Conservation (phyloP, 1,140 invertebrate species). For the Eulimnadia texana region DNA sequence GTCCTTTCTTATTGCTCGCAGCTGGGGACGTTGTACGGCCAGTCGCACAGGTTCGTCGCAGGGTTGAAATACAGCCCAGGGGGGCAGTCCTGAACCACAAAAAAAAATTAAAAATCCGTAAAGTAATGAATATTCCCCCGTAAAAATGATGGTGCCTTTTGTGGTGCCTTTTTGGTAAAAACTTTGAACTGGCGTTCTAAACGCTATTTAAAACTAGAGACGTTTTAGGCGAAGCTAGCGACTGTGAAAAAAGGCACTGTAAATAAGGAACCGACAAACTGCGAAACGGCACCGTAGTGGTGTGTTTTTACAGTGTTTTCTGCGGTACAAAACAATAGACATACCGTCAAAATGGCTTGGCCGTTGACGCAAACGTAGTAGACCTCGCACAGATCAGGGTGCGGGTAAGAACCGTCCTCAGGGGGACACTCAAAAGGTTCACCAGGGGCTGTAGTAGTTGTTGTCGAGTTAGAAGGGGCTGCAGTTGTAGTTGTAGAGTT, state of each 20-base stretch:
- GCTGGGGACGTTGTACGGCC: constrained; percentile 8
- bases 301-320: too few relatives aligned
- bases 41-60: constrained; percentile 4
- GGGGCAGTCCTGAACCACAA: background rate
- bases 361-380: constrained; percentile 1
- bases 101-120: background rate
- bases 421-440: background rate
- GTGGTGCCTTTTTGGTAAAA: too few relatives aligned
- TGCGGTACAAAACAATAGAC: background rate
- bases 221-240: too few relatives aligned
- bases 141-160: too few relatives aligned
- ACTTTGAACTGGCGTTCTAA: too few relatives aligned
- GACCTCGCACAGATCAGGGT: background rate
- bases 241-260: too few relatives aligned
- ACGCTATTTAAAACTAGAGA: too few relatives aligned
- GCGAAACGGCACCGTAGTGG: too few relatives aligned
- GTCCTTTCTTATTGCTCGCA: too few relatives aligned
- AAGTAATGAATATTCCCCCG: background rate
- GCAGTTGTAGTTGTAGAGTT: background rate
- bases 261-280: too few relatives aligned
- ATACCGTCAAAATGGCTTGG: background rate
- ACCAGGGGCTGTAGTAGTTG: background rate
- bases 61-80: constrained; percentile 10
- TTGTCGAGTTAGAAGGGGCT: background rate
- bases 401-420: background rate